phyloP scores from a whole-genome alignment of 2,888 invertebrate species.

The Tetanocera ferruginea region DNA sequence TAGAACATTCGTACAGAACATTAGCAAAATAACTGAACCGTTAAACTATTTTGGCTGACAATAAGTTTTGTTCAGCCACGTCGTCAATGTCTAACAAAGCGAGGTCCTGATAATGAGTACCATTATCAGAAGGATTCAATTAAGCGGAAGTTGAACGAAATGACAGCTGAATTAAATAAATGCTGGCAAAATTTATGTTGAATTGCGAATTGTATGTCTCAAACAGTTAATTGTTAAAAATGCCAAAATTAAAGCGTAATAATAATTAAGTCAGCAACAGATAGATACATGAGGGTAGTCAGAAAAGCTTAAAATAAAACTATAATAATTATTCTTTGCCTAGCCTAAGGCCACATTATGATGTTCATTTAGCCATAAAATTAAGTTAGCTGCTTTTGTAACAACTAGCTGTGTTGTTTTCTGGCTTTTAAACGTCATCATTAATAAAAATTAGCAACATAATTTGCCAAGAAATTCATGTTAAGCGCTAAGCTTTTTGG shows the following conservation, averaged over 20 bases:
- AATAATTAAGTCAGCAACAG: too few relatives aligned
- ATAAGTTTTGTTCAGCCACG: too few relatives aligned
- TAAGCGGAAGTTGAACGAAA: background rate
- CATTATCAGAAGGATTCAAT: background rate
- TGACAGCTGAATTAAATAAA: background rate
- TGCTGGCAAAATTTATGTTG: background rate
- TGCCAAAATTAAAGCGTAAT: too few relatives aligned
- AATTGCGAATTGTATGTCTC: background rate
- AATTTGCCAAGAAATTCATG: too few relatives aligned
- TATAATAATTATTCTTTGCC: background rate
- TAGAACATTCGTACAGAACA: background rate
- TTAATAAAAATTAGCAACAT: too few relatives aligned
- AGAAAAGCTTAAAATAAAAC: too few relatives aligned
- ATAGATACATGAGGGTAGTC: too few relatives aligned
- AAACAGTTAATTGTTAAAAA: background rate
- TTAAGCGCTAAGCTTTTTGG: too few relatives aligned
- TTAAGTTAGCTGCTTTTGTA: background rate
- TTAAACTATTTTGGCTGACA: background rate
- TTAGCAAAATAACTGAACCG: background rate
- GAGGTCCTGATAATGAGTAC: too few relatives aligned
- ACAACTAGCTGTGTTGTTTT: too few relatives aligned
- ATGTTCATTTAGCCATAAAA: background rate
- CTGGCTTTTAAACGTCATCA: too few relatives aligned
- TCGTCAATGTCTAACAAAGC: too few relatives aligned
- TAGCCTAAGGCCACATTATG: background rate